Evolutionary conservation across 2,797 vertebrate genomes (phyloP).

Genomic region (Melanotaenia nigrans): DNA sequence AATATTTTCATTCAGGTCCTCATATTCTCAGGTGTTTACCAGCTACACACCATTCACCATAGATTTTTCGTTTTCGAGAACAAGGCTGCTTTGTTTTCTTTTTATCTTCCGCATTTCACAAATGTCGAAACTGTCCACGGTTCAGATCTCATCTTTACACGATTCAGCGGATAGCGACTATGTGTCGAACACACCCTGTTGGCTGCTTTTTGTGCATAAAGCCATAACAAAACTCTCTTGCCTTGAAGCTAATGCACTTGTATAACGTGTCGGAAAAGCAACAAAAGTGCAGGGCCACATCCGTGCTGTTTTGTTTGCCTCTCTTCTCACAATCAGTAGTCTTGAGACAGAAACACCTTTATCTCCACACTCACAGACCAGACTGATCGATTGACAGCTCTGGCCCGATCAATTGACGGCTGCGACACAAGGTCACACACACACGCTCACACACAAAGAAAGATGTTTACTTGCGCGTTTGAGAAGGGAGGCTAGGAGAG

Average conservation of each 20-base stretch:
- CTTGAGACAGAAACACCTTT: constrained; percentile 73
- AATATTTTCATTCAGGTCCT: not conserved
- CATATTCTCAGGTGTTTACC: not conserved
- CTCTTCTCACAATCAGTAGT: constrained; percentile 48
- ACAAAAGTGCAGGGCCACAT: not conserved
- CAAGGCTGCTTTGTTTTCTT: constrained; percentile 2
- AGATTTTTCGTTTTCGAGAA: constrained; percentile 1
- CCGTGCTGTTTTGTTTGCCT: not conserved
- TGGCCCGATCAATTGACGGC: constrained; percentile 71
- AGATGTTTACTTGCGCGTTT: constrained; percentile 14
- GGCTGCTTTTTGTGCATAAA: not conserved
- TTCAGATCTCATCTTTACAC: constrained; percentile 16
- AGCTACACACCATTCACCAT: not conserved
- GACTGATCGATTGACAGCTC: constrained; percentile 81
- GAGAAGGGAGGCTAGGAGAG: constrained; percentile 10
- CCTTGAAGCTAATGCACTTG: not conserved
- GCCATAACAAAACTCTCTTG: constrained; percentile 1
- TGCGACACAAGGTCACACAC: constrained; percentile 75
- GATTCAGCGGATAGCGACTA: constrained; percentile 13
- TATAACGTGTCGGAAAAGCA: not conserved
- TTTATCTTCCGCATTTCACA: not conserved
- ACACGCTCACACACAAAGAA: constrained; percentile 16
- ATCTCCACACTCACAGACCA: constrained; percentile 76
- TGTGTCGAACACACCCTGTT: constrained; percentile 1
- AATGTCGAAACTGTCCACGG: not conserved